Percentiles rank a stretch among this genome's conserved stretches.
Conservation (phyloP, 2,113 vertebrate species). For the Mesoclemmys tuberculata region DNA sequence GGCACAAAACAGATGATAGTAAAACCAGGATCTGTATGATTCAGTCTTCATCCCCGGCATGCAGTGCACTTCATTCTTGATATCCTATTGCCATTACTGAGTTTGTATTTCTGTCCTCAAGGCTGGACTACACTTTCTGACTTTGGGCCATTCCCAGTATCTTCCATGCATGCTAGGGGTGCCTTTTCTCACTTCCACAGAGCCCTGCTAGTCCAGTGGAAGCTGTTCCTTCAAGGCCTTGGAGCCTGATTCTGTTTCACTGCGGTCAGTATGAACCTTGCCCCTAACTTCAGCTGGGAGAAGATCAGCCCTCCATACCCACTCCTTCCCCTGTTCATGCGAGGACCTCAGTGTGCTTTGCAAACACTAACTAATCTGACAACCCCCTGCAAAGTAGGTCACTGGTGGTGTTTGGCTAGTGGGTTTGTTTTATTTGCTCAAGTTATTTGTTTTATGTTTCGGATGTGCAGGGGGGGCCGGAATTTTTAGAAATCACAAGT, state of each 20-base stretch:
- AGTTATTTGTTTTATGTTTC: background rate
- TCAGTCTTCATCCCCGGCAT: background rate
- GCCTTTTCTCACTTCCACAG: background rate
- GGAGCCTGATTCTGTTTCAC: accelerated
- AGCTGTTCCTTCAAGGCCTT: background rate
- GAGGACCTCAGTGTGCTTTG: background rate
- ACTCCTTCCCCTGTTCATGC: accelerated
- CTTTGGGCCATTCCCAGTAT: accelerated
- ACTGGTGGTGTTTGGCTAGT: accelerated
- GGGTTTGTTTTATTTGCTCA: background rate
- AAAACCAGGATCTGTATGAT: background rate
- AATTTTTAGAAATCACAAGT: background rate
- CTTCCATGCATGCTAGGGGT: too few species aligned
- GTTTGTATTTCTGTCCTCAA: background rate
- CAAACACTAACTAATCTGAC: accelerated
- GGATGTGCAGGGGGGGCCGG: background rate
- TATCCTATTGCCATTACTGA: background rate
- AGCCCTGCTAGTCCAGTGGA: background rate
- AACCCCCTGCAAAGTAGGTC: accelerated
- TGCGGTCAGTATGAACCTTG: background rate
- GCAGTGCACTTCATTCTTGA: background rate
- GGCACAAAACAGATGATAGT: background rate
- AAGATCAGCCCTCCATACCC: accelerated
- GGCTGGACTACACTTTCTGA: background rate
- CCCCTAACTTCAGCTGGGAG: background rate